These are phyloP conservation scores for Cotesia congregata DNA, from an alignment of 2,888 invertebrate genomes.

Conservation along the genomic window DNA sequence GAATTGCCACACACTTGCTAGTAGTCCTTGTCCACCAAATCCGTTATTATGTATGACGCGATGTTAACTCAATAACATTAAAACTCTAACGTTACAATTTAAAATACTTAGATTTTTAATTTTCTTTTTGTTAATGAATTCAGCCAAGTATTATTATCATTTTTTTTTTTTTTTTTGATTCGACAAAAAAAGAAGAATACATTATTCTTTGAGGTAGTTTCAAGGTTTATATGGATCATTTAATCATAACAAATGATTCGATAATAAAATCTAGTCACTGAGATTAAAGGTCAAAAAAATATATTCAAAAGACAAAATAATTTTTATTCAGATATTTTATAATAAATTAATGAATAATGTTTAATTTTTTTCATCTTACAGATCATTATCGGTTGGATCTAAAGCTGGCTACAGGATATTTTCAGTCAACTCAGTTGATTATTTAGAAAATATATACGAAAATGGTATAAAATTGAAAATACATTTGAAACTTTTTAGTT, in stretches of 20 bases:
- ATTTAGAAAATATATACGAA: constrained; percentile 90
- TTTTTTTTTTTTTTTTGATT: neutral
- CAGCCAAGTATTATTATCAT: neutral
- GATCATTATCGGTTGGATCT: constrained; percentile 93
- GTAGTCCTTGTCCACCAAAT: constrained; percentile 18
- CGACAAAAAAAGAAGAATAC: neutral
- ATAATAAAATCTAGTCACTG: neutral
- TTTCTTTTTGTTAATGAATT: neutral
- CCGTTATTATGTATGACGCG: constrained; percentile 21
- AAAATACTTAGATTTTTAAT: neutral
- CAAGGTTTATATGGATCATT: neutral
- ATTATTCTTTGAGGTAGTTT: neutral
- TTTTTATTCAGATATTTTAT: neutral
- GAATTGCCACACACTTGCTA: constrained; percentile 11
- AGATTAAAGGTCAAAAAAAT: constrained; percentile 27
- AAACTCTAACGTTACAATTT: constrained; percentile 6
- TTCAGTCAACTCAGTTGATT: constrained; percentile 85
- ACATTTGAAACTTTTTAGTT: neutral
- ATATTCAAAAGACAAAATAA: constrained; percentile 8
- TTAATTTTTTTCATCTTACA: constrained; percentile 66
- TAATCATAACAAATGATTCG: neutral
- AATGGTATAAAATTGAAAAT: constrained; percentile 73
- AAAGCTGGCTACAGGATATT: constrained; percentile 92
- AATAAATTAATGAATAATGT: neutral
- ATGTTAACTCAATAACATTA: constrained; percentile 11